phyloP scores from a whole-genome alignment of 2,113 vertebrate genomes.

The Corvus cornix region DNA sequence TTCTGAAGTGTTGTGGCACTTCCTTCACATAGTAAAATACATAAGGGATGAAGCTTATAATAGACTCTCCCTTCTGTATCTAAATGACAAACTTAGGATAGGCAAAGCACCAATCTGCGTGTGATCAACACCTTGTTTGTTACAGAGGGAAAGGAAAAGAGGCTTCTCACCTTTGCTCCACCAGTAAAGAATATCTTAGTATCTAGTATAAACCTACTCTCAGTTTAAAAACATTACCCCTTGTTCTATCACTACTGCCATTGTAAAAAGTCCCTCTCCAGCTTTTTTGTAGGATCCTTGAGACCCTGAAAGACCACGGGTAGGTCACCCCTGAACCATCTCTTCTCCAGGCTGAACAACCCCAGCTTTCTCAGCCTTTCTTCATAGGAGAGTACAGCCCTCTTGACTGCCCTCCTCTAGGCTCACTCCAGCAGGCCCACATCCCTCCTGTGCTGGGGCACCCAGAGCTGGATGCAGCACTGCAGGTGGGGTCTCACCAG shows the following conservation, averaged over 20 bases:
- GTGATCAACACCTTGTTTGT: fast-evolving
- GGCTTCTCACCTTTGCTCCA: background rate
- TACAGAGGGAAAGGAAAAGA: background rate
- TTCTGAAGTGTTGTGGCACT: background rate
- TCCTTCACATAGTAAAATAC: background rate
- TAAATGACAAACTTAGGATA: background rate
- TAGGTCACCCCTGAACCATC: fast-evolving
- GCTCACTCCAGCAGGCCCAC: fast-evolving
- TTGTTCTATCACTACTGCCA: background rate
- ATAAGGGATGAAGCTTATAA: background rate
- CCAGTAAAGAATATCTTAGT: background rate
- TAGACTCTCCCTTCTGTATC: background rate
- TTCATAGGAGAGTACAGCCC: background rate
- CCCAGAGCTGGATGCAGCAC: background rate
- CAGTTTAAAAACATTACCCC: background rate
- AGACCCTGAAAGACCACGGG: too few relatives aligned
- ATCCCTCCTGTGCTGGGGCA: fast-evolving
- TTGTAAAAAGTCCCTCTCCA: background rate
- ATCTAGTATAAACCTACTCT: background rate
- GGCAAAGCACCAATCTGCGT: background rate
- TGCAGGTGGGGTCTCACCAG: background rate
- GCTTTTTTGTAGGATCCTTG: background rate
- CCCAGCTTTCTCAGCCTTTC: background rate
- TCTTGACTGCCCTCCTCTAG: background rate
- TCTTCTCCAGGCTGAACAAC: background rate